Evolutionary conservation across 2,113 vertebrate species (phyloP), one percentile per base, ranked within the genome.

Genomic region (Paedocypris sp.): DNA sequence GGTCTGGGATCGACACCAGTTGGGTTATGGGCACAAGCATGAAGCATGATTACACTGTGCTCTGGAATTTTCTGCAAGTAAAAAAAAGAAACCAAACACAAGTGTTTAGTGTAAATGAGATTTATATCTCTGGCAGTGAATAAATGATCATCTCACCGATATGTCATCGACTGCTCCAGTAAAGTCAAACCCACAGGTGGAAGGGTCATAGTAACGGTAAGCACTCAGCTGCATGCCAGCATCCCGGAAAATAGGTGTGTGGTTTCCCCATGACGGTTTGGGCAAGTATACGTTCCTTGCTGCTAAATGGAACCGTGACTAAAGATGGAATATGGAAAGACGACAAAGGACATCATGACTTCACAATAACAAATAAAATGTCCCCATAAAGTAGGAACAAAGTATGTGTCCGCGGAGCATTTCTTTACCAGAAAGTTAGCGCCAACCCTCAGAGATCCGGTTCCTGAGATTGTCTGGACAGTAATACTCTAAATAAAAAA

Each of bases 21-120:
- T 58, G 95, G 95, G 69, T 99, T 99, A 82, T 99, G 95, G 41
- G 95, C 95, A 6, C 95, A 99, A 13, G 95, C 94, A 0, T 98
- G 95, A 56, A 99, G 67, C 51, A 99, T 64, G 69, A 99, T 83
- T 51, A 98, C 80, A 65, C 93, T 93, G 42, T 91, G 80, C 67
- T 95, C 89, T 33, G 95, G 93, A 53, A 97, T 93, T 91, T 96
- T 97, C 95, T 99, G 59, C 41, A 18, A 69, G 48, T 19, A 13
- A 32, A 3, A 3, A 56, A 42, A 52, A 1, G 41, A 18, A 57
- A 46, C 6, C 1, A 11, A 49, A 5, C 0, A 19, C 3, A 22
- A 51, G n/a, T 13, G 19, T 41, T 41, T 7, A 15, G 11, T 50
- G 29, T 12, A 33, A 28, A n/a, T 20, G 2, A 43, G 20, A 26